phyloP scores from a whole-genome alignment of 2,797 vertebrate species.

The Furcifer pardalis region DNA sequence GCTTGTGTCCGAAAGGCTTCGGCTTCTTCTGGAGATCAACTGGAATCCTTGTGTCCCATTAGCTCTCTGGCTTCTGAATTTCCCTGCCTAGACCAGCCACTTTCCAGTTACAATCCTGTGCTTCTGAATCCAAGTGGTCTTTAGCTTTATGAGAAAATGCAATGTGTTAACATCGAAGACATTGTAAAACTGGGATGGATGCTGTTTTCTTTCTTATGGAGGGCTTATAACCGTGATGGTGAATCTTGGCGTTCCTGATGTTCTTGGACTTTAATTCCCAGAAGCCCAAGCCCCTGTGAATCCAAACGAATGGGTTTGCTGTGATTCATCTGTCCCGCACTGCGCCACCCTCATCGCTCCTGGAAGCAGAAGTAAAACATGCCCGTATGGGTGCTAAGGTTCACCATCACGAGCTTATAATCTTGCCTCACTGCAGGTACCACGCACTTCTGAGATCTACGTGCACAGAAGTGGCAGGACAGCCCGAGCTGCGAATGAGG shows the following conservation, averaged over 20 bases:
- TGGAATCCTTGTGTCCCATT: too few relatives aligned
- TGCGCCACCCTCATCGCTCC: too few relatives aligned
- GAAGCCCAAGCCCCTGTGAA: too few relatives aligned
- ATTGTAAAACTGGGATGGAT: not conserved
- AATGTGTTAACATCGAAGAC: not conserved
- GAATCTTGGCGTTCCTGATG: too few relatives aligned
- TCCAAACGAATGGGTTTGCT: too few relatives aligned
- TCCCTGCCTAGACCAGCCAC: not conserved
- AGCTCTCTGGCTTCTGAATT: not conserved
- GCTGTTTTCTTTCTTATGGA: not conserved
- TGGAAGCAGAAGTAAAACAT: too few relatives aligned
- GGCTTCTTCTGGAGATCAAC: not conserved
- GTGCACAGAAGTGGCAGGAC: conserved; percentile 95
- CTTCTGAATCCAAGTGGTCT: not conserved
- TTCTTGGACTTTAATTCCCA: too few relatives aligned
- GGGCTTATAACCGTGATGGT: not conserved
- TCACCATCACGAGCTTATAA: too few relatives aligned
- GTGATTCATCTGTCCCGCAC: too few relatives aligned
- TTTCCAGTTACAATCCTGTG: not conserved
- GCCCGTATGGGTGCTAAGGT: too few relatives aligned
- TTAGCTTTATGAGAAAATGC: not conserved
- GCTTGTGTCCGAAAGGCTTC: too few relatives aligned
- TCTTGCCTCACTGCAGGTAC: conserved; percentile 80
- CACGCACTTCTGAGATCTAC: conserved; percentile 92
- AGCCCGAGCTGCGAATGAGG: conserved; percentile 89